These are phyloP conservation scores for Helicoverpa assulta DNA, from an alignment of 2,888 invertebrate genomes.

Conservation along the genomic window DNA sequence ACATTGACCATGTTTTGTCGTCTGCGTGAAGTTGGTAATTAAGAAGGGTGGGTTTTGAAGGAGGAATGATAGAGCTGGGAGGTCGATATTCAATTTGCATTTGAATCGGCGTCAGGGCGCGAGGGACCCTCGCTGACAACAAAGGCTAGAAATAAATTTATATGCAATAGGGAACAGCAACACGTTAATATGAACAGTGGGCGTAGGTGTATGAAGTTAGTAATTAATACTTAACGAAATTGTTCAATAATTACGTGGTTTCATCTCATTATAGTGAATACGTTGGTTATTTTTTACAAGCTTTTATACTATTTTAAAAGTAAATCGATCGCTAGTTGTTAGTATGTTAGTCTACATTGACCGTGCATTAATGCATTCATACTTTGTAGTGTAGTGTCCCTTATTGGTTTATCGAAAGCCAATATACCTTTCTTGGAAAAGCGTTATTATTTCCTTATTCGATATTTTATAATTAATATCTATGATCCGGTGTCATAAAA, in stretches of 20 bases:
- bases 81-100: conserved; percentile 79
- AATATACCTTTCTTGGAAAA: no score
- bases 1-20: conserved; percentile 66
- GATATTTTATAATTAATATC: no score
- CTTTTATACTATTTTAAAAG: no score
- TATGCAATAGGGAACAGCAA: conserved; percentile 65
- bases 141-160: conserved; percentile 72
- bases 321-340: no score
- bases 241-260: conserved; percentile 24
- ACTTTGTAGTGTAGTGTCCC: no score
- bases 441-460: no score
- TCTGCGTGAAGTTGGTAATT: conserved; percentile 70
- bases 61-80: conserved; percentile 65
- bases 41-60: conserved; percentile 63
- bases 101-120: conserved; percentile 70
- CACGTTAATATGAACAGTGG: conserved; percentile 53
- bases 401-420: no score
- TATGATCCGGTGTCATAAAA: no score
- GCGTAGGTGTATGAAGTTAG: conserved; percentile 3
- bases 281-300: no score
- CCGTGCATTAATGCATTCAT: no score
- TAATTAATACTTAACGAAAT: conserved; percentile 28
- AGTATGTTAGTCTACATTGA: no score
- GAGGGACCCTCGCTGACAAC: conserved; percentile 63
- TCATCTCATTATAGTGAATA: no score